Percentiles rank a stretch among this genome's conserved stretches.
Evolutionary conservation across 2,113 vertebrate species (phyloP).

Genomic region (Apus apus): DNA sequence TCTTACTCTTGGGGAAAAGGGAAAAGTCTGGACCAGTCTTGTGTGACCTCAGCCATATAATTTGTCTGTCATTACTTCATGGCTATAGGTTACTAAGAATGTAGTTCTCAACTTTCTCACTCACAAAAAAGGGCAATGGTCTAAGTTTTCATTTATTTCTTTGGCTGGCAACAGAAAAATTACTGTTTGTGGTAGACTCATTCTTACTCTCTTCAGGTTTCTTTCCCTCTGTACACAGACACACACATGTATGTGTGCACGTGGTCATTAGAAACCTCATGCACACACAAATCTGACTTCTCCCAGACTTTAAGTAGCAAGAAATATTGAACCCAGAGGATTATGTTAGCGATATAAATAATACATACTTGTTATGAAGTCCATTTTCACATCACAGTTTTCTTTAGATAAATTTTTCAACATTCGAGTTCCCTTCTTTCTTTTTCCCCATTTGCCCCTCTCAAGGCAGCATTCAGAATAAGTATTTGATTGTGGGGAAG

Average conservation of each 20-base stretch:
- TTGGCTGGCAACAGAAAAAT: constrained; percentile 9
- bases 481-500: constrained; percentile 6
- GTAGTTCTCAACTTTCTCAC: constrained; percentile 17
- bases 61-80: constrained; percentile 59
- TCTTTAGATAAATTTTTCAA: constrained; percentile 39
- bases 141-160: constrained; percentile 16
- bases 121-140: background rate
- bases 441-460: background rate
- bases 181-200: background rate
- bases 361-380: constrained; percentile 32
- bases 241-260: background rate
- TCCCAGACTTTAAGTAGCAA: constrained; percentile 12
- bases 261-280: background rate
- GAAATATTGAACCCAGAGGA: background rate
- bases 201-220: background rate
- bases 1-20: constrained; percentile 12
- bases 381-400: constrained; percentile 42
- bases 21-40: constrained; percentile 17
- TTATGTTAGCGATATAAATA: constrained; percentile 25
- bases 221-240: background rate
- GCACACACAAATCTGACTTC: background rate
- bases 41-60: constrained; percentile 42
- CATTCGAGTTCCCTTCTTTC: constrained; percentile 2
- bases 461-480: constrained; percentile 22
- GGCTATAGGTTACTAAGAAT: constrained; percentile 31